phyloP scores from a whole-genome alignment of 2,113 vertebrate genomes.

The Xenopus laevis region DNA sequence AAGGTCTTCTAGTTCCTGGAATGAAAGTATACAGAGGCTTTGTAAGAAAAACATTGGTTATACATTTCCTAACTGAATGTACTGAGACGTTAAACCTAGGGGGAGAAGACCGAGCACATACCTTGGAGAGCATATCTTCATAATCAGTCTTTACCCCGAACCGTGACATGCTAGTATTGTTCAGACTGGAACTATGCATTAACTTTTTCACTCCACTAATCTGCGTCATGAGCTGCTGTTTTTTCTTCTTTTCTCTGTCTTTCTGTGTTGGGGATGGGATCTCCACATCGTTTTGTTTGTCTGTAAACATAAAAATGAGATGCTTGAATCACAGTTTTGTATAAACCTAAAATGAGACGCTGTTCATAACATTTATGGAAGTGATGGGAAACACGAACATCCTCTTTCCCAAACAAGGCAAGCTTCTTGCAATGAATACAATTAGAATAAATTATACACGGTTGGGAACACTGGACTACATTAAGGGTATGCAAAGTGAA shows the following conservation, averaged over 20 bases:
- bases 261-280: conserved; percentile 92
- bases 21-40: conserved; percentile 2
- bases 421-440: too few relatives aligned
- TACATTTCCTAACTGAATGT: too few relatives aligned
- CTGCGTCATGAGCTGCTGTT: conserved; percentile 90
- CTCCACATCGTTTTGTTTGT: conserved; percentile 97
- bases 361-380: neutral
- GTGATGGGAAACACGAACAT: too few relatives aligned
- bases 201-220: conserved; percentile 93
- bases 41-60: too few relatives aligned
- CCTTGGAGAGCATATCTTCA: conserved; percentile 92
- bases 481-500: neutral
- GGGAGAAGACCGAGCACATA: conserved; percentile 38
- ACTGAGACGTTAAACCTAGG: too few relatives aligned
- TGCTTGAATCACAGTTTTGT: neutral
- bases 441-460: conserved; percentile 9
- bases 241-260: conserved; percentile 88
- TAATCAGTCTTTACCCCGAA: conserved; percentile 94
- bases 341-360: neutral
- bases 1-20: conserved; percentile 88
- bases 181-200: conserved; percentile 81
- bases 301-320: conserved; percentile 58
- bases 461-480: conserved; percentile 19
- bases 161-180: conserved; percentile 78
- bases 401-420: too few relatives aligned